A percentile compares a stretch with the other conserved stretches of the same genome.
phyloP scores from a whole-genome alignment of 2,797 vertebrate genomes.

The Mallotus villosus region DNA sequence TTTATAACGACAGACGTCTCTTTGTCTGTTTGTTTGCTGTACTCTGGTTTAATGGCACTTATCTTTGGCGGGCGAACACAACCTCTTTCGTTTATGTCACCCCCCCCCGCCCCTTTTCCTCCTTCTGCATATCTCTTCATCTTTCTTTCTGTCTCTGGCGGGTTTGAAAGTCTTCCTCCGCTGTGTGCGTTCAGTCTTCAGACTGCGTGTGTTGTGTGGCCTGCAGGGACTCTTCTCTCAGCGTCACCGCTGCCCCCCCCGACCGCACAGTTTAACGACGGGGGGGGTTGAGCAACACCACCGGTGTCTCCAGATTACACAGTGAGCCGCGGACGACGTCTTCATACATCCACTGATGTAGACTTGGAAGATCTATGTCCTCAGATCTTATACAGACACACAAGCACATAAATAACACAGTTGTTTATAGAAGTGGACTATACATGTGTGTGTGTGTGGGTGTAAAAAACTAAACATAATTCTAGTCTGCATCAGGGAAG shows the following conservation, averaged over 20 bases:
- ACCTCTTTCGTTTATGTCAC: neutral
- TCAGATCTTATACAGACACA: no score
- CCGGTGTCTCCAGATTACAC: neutral
- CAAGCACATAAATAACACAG: no score
- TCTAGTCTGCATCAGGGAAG: no score
- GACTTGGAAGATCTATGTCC: no score
- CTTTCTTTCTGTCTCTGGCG: conserved; percentile 22
- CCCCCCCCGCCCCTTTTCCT: neutral
- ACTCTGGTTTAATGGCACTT: conserved; percentile 37
- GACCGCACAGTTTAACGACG: neutral
- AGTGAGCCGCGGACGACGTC: no score
- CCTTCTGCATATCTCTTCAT: neutral
- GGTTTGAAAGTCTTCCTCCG: conserved; percentile 12
- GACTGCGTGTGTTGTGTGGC: neutral
- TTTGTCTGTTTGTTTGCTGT: conserved; percentile 30
- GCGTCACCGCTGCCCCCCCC: no score
- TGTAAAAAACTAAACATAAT: no score
- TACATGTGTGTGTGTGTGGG: no score
- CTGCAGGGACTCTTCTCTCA: neutral
- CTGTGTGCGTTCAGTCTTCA: neutral
- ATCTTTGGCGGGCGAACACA: conserved; percentile 28
- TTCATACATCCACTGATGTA: no score
- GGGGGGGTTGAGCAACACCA: no score
- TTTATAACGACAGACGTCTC: conserved; percentile 37
- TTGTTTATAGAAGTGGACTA: no score